Conservation (phyloP, 2,113 vertebrate genomes). For the Paramormyrops kingsleyae region DNA sequence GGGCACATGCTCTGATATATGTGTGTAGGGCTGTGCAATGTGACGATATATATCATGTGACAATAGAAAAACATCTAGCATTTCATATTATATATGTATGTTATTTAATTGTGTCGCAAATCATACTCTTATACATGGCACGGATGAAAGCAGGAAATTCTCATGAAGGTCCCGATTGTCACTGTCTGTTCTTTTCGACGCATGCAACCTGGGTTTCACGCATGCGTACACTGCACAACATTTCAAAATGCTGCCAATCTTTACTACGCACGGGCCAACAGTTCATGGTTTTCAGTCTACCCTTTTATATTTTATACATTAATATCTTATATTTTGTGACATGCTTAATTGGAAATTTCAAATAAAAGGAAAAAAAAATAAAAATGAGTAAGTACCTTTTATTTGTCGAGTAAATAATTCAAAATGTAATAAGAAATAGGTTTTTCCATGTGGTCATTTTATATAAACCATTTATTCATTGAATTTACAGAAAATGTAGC, state of each 20-base stretch:
- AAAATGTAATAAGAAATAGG: background rate
- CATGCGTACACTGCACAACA: too few relatives aligned
- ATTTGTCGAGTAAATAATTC: background rate
- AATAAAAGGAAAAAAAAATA: background rate
- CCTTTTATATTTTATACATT: background rate
- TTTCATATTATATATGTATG: background rate
- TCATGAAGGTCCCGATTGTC: background rate
- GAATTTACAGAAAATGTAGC: background rate
- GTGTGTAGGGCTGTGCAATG: background rate
- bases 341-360: background rate
- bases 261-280: background rate
- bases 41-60: background rate
- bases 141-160: background rate
- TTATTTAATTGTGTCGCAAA: background rate
- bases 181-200: background rate
- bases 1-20: background rate
- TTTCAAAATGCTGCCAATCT: too few relatives aligned
- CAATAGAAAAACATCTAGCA: background rate
- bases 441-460: background rate
- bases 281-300: background rate
- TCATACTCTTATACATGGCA: background rate
- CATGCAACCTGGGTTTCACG: background rate
- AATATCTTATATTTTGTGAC: background rate
- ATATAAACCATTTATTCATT: background rate
- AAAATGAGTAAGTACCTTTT: background rate